Evolutionary conservation across 2,888 invertebrate species (phyloP), one percentile per base, ranked within the genome.

Genomic region (Lepetodrilus schrolli): DNA sequence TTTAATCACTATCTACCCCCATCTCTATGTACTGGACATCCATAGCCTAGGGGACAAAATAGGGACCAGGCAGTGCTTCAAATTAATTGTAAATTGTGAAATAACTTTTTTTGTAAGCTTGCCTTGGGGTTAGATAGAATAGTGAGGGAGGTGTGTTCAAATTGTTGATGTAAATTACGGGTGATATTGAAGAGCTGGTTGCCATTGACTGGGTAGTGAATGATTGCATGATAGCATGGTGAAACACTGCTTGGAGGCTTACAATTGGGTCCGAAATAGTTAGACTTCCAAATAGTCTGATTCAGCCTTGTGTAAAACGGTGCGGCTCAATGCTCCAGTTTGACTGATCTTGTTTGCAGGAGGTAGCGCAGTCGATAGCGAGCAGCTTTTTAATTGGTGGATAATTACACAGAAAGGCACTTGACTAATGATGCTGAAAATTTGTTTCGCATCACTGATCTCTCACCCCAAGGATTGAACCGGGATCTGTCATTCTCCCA

Each of bases 1-100:
- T 58, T 51, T 58, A 58, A 58, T 58, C 58, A 58, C 58, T 58
- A 58, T 58, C 58, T 58, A n/a, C 30, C n/a, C n/a, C 58, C 58
- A 58, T 58, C 58, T 58, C 58, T 34, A 30, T 58, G 30, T 58
- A 34, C 30, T 58, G 58, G 26, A 58, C 58, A 58, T 58, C 58
- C 58, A 17, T 58, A 30, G 58, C 58, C 58, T n/a, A 58, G 58
- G 58, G 58, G 30, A 26, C 58, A 10, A 26, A 34, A 58, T 30
- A 58, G 58, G 58, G 34, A 34, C 17, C 58, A 23, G 30, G 10
- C 58, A 26, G 17, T 34, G 30, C 23, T 30, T 21, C 58, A 58
- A 58, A 58, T 58, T 58, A 58, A 58, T 58, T 58, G 58, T n/a
- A 58, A 58, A 58, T 58, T 34, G 34, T 58, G 58, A 58, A n/a